phyloP scores from a whole-genome alignment of 2,888 invertebrate species.

The Orgyia antiqua region DNA sequence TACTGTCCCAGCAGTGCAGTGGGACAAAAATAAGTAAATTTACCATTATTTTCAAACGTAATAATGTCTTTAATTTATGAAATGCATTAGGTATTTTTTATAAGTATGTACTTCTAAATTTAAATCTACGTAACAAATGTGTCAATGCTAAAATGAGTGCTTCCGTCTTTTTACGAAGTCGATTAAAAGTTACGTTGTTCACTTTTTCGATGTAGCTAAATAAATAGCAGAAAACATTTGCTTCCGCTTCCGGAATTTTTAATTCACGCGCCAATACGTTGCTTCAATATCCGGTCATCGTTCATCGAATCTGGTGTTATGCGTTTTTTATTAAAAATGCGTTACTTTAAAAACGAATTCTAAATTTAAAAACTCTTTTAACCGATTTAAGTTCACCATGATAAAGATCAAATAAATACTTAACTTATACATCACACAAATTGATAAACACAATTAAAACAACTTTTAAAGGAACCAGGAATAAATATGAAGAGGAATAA shows the following conservation, averaged over 20 bases:
- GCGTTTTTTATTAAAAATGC: conserved; percentile 18
- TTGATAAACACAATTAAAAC: no score
- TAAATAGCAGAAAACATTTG: conserved; percentile 28
- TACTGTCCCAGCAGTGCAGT: no score
- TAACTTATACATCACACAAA: no score
- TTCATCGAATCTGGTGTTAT: conserved; percentile 21
- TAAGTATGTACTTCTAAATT: not conserved
- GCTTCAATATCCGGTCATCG: conserved; percentile 47
- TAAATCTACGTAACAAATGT: not conserved
- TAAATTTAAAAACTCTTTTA: no score
- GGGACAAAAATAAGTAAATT: no score
- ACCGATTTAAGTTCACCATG: no score
- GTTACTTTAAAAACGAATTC: no score
- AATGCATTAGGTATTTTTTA: not conserved
- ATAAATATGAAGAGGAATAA: no score
- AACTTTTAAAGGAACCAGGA: no score
- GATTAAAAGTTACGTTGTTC: not conserved
- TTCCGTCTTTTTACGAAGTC: not conserved
- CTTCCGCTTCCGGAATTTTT: conserved; percentile 44
- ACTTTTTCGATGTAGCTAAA: conserved; percentile 19
- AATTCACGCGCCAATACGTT: conserved; percentile 41
- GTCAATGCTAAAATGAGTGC: no score
- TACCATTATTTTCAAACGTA: no score
- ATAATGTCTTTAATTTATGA: not conserved
- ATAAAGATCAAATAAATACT: no score